Evolutionary conservation across 2,113 vertebrate genomes (phyloP).

Genomic region (Paradoxurus hermaphroditus): DNA sequence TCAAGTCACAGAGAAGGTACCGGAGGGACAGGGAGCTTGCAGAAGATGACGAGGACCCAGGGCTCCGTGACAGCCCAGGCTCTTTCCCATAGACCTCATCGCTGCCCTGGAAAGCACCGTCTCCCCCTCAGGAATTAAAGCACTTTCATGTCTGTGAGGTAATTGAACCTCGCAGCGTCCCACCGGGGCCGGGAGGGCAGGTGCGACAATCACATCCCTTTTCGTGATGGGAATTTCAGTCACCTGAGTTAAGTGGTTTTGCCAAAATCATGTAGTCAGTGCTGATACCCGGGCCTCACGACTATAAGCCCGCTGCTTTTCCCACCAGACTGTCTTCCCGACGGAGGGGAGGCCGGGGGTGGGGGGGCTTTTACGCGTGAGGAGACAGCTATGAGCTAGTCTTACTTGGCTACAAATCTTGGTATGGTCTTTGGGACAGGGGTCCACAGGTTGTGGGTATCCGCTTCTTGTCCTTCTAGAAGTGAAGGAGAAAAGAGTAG

Average conservation of each 20-base stretch:
- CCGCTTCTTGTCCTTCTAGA: not conserved
- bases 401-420: not conserved
- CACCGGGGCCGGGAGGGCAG: not conserved
- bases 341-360: not conserved
- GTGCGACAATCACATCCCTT: not conserved
- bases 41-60: not conserved
- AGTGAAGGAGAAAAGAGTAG: not conserved
- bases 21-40: not conserved
- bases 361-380: fast-evolving
- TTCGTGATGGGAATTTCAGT: not conserved
- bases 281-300: not conserved
- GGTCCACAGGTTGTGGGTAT: not conserved
- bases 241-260: not conserved
- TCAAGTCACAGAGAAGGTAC: slow-evolving; percentile 2
- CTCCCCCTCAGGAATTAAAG: not conserved
- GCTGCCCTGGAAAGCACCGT: not conserved
- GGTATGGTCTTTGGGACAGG: not conserved
- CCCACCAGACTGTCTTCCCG: not conserved
- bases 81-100: not conserved
- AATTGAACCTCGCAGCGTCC: not conserved
- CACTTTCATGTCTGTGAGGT: not conserved
- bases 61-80: not conserved
- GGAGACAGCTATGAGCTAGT: not conserved
- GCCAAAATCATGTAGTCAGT: not conserved
- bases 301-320: not conserved